phyloP scores from a whole-genome alignment of 2,797 vertebrate species.

The Tragelaphus oryx region DNA sequence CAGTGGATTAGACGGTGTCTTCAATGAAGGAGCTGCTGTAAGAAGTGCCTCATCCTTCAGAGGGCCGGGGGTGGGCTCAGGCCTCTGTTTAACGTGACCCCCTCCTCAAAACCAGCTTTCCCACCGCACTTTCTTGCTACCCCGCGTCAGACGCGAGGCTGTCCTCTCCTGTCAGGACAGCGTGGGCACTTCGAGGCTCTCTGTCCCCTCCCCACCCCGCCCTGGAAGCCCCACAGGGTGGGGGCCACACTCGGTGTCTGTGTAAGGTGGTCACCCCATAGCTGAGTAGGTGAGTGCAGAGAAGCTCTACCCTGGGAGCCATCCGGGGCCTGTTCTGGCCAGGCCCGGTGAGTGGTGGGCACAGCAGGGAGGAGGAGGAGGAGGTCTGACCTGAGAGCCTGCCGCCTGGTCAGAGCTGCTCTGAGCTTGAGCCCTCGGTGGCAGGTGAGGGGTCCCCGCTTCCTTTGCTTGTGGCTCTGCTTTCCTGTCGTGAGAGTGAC shows the following conservation, averaged over 20 bases:
- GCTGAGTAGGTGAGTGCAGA: neutral
- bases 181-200: neutral
- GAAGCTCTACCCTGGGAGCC: neutral
- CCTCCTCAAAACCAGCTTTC: neutral
- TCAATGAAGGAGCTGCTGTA: neutral
- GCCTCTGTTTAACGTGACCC: neutral
- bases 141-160: accelerated
- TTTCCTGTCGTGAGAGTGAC: neutral
- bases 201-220: neutral
- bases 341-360: accelerated
- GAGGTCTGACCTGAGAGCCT: neutral
- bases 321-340: too few species aligned
- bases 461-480: neutral
- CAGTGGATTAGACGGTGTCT: accelerated
- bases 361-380: neutral
- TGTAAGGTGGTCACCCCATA: neutral
- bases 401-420: neutral
- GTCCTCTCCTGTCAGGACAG: neutral
- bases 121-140: accelerated
- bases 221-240: neutral
- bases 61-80: neutral
- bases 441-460: neutral
- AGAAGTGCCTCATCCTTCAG: neutral
- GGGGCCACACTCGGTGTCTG: neutral
- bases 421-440: neutral